Evolutionary conservation across 2,888 invertebrate species (phyloP).

Genomic region (Synanthedon tipuliformis): DNA sequence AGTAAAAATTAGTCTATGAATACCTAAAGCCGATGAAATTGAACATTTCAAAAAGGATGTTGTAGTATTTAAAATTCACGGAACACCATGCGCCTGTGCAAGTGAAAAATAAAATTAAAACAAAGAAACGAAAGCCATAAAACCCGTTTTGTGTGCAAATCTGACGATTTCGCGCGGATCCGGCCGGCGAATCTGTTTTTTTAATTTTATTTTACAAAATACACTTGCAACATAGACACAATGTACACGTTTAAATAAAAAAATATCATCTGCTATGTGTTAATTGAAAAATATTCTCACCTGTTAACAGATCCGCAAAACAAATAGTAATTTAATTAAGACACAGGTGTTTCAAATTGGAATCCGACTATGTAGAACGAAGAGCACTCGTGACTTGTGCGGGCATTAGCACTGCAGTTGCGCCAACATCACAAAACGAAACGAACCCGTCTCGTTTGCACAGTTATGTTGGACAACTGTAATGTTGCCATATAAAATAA

Average conservation of each 20-base stretch:
- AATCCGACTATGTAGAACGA: constrained; percentile 38
- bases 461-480: no score
- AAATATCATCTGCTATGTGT: background rate
- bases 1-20: no score
- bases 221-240: constrained; percentile 3
- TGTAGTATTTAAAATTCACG: constrained; percentile 24
- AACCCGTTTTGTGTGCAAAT: constrained; percentile 22
- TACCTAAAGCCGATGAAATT: no score
- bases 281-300: constrained; percentile 20
- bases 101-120: background rate
- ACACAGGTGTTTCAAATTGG: constrained; percentile 25
- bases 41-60: constrained; percentile 10
- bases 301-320: constrained; percentile 17
- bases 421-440: constrained; percentile 36
- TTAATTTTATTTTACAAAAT: constrained; percentile 16
- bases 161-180: constrained; percentile 39
- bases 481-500: no score
- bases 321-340: constrained; percentile 24
- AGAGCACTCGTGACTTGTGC: constrained; percentile 11
- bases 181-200: constrained; percentile 30
- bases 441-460: constrained; percentile 1
- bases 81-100: background rate
- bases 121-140: background rate
- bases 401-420: constrained; percentile 16
- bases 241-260: background rate